A percentile compares a stretch with the other conserved stretches of the same genome.
Evolutionary conservation across 2,888 invertebrate species (phyloP).

Genomic region (Apodemia mormo): DNA sequence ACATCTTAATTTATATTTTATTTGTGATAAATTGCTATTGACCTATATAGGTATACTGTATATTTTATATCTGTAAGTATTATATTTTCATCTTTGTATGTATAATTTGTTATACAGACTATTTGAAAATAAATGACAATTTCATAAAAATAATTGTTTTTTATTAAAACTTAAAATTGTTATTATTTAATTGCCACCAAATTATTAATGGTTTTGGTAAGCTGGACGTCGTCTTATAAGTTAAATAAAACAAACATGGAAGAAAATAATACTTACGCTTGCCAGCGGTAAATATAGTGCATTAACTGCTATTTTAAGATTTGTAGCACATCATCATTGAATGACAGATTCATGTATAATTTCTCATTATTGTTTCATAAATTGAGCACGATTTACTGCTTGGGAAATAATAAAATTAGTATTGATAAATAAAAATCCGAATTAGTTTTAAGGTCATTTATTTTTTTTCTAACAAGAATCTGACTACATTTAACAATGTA

Average conservation of each 20-base stretch:
- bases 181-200: no score
- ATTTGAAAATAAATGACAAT: no score
- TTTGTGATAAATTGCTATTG: no score
- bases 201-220: no score
- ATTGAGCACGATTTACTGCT: neutral
- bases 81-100: no score
- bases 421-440: neutral
- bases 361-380: neutral
- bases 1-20: no score
- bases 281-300: neutral
- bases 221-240: no score
- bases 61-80: no score
- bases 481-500: conserved; percentile 42
- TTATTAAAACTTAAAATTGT: no score
- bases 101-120: no score
- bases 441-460: conserved; percentile 4
- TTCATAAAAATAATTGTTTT: no score
- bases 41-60: no score
- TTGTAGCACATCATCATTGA: neutral
- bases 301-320: neutral
- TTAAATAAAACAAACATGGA: neutral
- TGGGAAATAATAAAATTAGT: neutral
- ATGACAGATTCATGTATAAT: neutral
- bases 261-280: neutral
- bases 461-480: conserved; percentile 9